These are phyloP conservation scores for Antennarius striatus DNA, from an alignment of 2,113 vertebrate species.

Conservation along the genomic window DNA sequence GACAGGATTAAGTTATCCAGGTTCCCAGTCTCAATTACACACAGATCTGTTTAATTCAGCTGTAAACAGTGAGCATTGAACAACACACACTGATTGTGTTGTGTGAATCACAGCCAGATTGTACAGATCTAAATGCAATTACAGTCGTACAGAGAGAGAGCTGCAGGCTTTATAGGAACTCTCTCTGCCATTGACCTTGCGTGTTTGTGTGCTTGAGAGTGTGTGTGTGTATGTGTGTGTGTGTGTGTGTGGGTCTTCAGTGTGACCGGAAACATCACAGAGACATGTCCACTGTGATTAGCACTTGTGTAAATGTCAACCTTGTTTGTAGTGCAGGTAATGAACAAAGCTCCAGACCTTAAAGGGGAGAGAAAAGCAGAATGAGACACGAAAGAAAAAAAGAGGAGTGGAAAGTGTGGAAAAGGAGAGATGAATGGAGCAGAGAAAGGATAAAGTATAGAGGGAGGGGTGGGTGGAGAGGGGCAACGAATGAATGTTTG, in stretches of 20 bases:
- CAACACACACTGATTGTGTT: neutral
- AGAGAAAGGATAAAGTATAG: neutral
- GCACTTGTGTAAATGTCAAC: conserved; percentile 71
- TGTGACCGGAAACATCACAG: conserved; percentile 53
- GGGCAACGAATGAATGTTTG: conserved; percentile 15
- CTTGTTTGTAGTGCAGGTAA: conserved; percentile 61
- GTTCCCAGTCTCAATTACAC: too few species aligned
- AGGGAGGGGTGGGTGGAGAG: neutral
- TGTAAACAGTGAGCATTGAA: too few species aligned
- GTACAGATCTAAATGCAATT: neutral
- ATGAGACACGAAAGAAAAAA: neutral
- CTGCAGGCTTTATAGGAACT: neutral
- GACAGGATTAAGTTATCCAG: too few species aligned
- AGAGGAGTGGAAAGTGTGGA: conserved; percentile 1
- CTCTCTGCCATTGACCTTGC: neutral
- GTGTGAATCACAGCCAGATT: neutral
- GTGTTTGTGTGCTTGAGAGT: conserved; percentile 20
- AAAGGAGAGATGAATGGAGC: neutral
- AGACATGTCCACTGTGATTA: conserved; percentile 63
- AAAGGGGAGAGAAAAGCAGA: neutral
- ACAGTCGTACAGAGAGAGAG: neutral
- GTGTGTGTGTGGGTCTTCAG: conserved; percentile 16
- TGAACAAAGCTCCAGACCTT: conserved; percentile 45
- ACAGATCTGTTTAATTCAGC: neutral
- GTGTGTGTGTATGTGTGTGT: conserved; percentile 18